Evolutionary conservation across 2,888 invertebrate species (phyloP), one percentile per base, ranked within the genome.

Genomic region (Palloptera scutellata): DNA sequence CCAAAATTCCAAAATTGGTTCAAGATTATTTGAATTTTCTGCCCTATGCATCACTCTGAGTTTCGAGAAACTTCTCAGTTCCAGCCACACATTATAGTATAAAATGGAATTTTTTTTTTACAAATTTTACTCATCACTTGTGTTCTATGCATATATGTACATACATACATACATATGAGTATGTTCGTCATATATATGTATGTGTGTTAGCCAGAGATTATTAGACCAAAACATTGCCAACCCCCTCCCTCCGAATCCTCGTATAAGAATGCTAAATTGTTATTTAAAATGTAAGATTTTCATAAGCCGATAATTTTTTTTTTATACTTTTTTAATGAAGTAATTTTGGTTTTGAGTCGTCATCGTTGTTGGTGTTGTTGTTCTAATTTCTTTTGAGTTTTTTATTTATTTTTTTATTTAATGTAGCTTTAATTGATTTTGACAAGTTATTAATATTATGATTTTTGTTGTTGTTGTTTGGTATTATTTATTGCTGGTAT

Each of bases 371-470:
- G 48, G 54, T 60, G 55, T 40, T 64, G 19, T 52, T 51, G 55
- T 54, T 69, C 68, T 63, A 66, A n/a, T 65, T 60, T 63, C 53
- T 70, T 60, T 63, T 67, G 57, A 68, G 69, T 69, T 67, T 67
- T 69, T 69, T 61, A 67, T 60, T 54, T 57, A 67, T 69, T 65
- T 67, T 54, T 72, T 68, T 70, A 68, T 64, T 61, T 67, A 67
- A 54, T 69, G 30, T 65, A 67, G 61, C 54, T 48, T 62, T 19
- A 11, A 61, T 54, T 64, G 57, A 43, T 57, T 11, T 43, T 42
- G 8, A 40, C 52, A 15, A 64, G 42, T 51, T 58, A 20, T 67
- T 59, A 61, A 41, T 53, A 45, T 45, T 54, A 53, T 59, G 58
- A 17, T 30, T 40, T n/a, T 12, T 40, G 1, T 58, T 52, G 11